Evolutionary conservation across 2,113 vertebrate genomes (phyloP).

Genomic region (Syngnathus floridae): DNA sequence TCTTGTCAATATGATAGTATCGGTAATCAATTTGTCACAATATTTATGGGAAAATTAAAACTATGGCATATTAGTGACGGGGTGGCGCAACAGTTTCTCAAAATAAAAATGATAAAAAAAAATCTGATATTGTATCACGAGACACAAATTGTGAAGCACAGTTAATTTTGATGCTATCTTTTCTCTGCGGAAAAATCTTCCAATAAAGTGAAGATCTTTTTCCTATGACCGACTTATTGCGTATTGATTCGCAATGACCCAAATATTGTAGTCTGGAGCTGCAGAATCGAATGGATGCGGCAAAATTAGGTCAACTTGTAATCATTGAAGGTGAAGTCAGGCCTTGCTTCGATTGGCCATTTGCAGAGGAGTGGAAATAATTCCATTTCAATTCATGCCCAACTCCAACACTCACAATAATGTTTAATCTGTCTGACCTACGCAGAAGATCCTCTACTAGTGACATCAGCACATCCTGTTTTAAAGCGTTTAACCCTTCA

Average conservation of each 20-base stretch:
- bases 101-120: no score
- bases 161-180: neutral
- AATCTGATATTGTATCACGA: no score
- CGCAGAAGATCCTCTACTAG: neutral
- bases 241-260: neutral
- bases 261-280: neutral
- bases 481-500: neutral
- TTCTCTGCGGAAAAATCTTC: neutral
- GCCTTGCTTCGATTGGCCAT: conserved; percentile 6
- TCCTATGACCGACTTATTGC: neutral
- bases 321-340: neutral
- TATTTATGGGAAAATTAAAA: no score
- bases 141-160: neutral
- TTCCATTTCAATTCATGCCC: neutral
- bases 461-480: conserved; percentile 12
- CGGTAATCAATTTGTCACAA: no score
- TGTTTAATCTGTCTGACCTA: neutral
- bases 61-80: no score
- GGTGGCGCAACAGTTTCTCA: no score
- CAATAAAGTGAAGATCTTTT: neutral
- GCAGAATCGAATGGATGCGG: neutral
- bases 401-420: neutral
- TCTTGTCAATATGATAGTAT: no score
- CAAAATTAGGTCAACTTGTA: conserved; percentile 1
- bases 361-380: neutral